Base-by-base conservation (phyloP, 2,888 invertebrate species). In the Lochmaea crataegi region DNA sequence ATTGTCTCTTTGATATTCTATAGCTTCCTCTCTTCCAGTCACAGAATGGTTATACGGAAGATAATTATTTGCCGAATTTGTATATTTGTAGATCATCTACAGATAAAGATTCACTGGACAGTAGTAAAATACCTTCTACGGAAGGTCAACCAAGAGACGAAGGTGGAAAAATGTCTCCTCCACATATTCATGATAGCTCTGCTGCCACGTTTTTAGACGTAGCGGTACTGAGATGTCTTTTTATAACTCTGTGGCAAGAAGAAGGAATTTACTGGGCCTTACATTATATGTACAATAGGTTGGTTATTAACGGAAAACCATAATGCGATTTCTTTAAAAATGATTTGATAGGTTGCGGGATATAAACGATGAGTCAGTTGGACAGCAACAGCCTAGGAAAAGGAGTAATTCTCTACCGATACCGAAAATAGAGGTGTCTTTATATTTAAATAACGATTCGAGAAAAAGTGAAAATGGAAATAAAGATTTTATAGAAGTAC, bases 181-280 rank as follows among this genome's bases (percentile, higher is more conserved):
- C 56, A 1, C 69, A 67, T 12, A 60, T 69, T 9, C 81, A 84
- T 38, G 91, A 95, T 88, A 89, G 94, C 1, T 90, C 93, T 14
- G 93, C 95, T 22, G 99, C 99, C 0, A 98, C 97, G 1, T 98
- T 97, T 86, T 89, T 99, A 71, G 99, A 99, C 86, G 96, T 99
- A 0, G 97, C 98, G 2, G 98, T 99, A 0, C 87, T 99, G 69
- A 90, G 99, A 67, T 98, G 99, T 85, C 90, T 99, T 14, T 98
- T 99, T 84, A 94, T 98, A 75, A 92, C 96, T 0, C 97, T 98
- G 83, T 99, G 99, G 99, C 94, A 96, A 84, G 98, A 99, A 85
- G 98, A 99, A 85, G 99, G 99, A 0, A 94, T 99, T 12, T 96
- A 95, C 86, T 99, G 99, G 99, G 97, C 97, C 14, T 87, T 99